Conservation (phyloP, 53 echinoderm and acorn worm species). For the Stichopus horrens region DNA sequence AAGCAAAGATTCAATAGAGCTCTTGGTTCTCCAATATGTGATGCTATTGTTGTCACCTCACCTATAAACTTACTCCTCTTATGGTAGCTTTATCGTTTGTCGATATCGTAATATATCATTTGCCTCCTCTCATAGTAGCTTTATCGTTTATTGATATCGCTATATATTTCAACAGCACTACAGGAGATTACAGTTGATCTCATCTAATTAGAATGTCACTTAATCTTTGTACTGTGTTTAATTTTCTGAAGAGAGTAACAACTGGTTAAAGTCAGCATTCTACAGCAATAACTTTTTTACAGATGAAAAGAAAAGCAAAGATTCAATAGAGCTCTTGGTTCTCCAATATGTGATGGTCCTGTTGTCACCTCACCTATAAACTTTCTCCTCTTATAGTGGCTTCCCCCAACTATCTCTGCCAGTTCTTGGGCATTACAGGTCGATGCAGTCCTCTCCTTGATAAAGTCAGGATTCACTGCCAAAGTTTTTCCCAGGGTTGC, state of each 20-base stretch:
- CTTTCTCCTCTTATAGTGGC: constrained; percentile 39
- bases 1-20: not conserved
- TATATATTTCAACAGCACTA: too few species aligned
- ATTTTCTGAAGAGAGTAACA: too few species aligned
- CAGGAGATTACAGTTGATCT: too few species aligned
- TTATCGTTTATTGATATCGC: too few species aligned
- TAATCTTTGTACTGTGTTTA: too few species aligned
- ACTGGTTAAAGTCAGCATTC: too few species aligned
- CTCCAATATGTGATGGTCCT: not conserved
- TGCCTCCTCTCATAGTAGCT: too few species aligned
- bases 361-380: constrained; percentile 37
- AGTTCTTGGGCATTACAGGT: constrained; percentile 19
- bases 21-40: not conserved
- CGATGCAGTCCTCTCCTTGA: constrained; percentile 29
- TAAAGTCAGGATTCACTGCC: not conserved
- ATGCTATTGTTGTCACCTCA: not conserved
- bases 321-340: not conserved
- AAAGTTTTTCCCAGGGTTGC: not conserved
- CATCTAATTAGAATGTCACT: too few species aligned
- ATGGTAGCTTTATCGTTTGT: not conserved
- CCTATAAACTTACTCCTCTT: constrained; percentile 46
- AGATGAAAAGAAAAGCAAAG: not conserved
- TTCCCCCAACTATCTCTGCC: constrained; percentile 24
- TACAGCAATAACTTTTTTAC: not conserved
- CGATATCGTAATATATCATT: too few species aligned